These are phyloP conservation scores for Atherix ibis DNA, from an alignment of 2,888 invertebrate species.

Conservation along the genomic window DNA sequence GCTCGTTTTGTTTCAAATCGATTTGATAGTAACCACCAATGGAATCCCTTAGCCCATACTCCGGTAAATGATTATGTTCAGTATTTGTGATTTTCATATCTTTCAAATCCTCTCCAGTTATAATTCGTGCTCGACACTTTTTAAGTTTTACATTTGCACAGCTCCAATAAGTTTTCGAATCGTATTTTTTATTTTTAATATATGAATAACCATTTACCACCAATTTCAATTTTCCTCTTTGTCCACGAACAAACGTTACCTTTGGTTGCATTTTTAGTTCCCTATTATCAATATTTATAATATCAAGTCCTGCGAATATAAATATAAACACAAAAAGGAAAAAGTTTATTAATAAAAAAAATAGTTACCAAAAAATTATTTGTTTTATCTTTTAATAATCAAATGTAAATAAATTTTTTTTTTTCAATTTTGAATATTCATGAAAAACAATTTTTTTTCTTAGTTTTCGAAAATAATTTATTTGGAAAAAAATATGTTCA, in stretches of 20 bases:
- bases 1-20: no score
- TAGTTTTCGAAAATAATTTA: no score
- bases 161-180: slow-evolving; percentile 19
- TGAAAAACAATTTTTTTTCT: no score
- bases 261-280: background rate
- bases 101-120: slow-evolving; percentile 13
- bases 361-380: slow-evolving; percentile 9
- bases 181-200: slow-evolving; percentile 18
- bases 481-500: no score
- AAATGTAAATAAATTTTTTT: no score
- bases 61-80: slow-evolving; percentile 18
- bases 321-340: background rate
- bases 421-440: no score
- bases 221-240: slow-evolving; percentile 20
- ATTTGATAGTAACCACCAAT: no score
- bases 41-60: no score
- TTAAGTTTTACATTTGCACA: slow-evolving; percentile 18
- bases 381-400: no score
- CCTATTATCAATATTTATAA: background rate
- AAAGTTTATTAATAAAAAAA: background rate
- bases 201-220: slow-evolving; percentile 19
- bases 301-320: background rate
- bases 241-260: slow-evolving; percentile 16
- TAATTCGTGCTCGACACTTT: slow-evolving; percentile 19
- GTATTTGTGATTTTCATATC: slow-evolving; percentile 15